Percentiles rank a stretch among this genome's conserved stretches.
Evolutionary conservation across 2,888 invertebrate species (phyloP).

Genomic region (Tachina lurida): DNA sequence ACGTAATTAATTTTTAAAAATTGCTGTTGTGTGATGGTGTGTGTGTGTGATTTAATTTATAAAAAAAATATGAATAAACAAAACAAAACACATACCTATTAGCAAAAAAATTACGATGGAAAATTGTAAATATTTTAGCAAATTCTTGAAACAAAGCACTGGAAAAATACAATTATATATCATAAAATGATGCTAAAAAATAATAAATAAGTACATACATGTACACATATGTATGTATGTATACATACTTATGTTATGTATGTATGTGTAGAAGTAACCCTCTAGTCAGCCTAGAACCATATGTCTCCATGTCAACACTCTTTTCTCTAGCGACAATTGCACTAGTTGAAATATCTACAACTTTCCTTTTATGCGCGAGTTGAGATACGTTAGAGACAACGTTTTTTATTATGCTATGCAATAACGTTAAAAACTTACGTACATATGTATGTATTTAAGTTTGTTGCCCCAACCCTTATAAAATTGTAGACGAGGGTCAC

Average conservation of each 20-base stretch:
- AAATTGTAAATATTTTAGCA: not conserved
- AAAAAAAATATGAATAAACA: slow-evolving; percentile 1
- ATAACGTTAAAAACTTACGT: no score
- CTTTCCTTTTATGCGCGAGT: no score
- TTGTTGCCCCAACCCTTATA: no score
- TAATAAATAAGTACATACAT: not conserved
- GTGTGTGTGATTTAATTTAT: not conserved
- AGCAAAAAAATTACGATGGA: not conserved
- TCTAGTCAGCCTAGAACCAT: no score
- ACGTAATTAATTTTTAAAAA: slow-evolving; percentile 46
- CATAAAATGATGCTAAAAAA: not conserved
- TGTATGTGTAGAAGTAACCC: no score
- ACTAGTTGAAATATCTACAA: no score
- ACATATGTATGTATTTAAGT: no score
- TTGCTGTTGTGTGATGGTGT: slow-evolving; percentile 26
- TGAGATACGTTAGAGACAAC: no score
- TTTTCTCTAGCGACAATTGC: no score
- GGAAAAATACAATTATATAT: not conserved
- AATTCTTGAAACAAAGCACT: not conserved
- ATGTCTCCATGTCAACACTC: no score
- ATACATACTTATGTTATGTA: not conserved
- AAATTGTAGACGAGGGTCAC: no score
- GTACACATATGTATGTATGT: not conserved
- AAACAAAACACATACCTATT: not conserved
- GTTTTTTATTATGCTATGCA: no score